phyloP scores from a whole-genome alignment of 2,888 invertebrate genomes.

The Drosophila prostipennis region DNA sequence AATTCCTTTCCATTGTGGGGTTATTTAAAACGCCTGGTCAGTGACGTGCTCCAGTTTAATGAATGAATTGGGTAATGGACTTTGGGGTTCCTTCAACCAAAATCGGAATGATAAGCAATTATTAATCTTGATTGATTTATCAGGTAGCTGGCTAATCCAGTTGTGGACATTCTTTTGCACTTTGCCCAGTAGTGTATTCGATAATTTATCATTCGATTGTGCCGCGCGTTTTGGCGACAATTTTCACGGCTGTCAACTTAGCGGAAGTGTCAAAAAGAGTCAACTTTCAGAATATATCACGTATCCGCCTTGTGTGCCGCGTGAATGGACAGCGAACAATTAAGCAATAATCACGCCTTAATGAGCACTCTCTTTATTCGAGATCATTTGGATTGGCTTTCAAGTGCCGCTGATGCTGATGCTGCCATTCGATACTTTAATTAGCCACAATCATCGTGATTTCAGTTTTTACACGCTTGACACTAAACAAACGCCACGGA shows the following conservation, averaged over 20 bases:
- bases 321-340: slow-evolving; percentile 59
- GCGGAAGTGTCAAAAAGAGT: slow-evolving; percentile 76
- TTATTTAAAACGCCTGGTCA: slow-evolving; percentile 66
- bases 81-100: slow-evolving; percentile 11
- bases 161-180: slow-evolving; percentile 76
- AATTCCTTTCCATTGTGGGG: slow-evolving; percentile 70
- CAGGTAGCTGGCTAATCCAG: slow-evolving; percentile 69
- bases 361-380: slow-evolving; percentile 59
- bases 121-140: slow-evolving; percentile 80
- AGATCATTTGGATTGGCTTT: slow-evolving; percentile 57
- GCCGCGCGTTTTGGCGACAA: slow-evolving; percentile 60
- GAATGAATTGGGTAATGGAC: slow-evolving; percentile 41
- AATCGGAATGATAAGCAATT: slow-evolving; percentile 62
- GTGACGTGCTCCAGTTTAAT: slow-evolving; percentile 61
- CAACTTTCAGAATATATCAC: slow-evolving; percentile 47
- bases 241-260: slow-evolving; percentile 80
- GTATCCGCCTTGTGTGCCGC: slow-evolving; percentile 65
- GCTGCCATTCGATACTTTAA: slow-evolving; percentile 51
- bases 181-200: slow-evolving; percentile 33
- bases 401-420: slow-evolving; percentile 64
- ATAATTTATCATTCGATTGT: slow-evolving; percentile 74
- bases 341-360: slow-evolving; percentile 77
- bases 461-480: slow-evolving; percentile 32
- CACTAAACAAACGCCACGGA: slow-evolving; percentile 31
- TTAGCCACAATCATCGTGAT: slow-evolving; percentile 60